Percentiles rank a stretch among this genome's conserved stretches.
These are phyloP conservation scores for Neocrepidodera transversa DNA, from an alignment of 2,888 invertebrate species.

Conservation along the genomic window DNA sequence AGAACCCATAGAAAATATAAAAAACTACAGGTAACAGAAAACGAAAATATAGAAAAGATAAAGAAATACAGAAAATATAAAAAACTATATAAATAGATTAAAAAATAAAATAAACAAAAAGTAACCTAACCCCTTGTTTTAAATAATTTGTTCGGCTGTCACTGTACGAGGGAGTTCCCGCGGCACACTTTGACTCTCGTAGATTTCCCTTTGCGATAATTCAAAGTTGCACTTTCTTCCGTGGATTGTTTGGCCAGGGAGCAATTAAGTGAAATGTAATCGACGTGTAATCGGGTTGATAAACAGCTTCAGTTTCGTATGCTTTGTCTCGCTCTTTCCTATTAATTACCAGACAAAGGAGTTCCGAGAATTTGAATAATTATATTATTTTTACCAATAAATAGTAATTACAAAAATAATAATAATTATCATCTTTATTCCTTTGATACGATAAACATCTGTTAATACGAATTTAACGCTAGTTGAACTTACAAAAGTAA, in stretches of 20 bases:
- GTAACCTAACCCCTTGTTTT: too few species aligned
- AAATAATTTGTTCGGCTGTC: too few species aligned
- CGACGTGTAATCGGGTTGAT: slow-evolving; percentile 27
- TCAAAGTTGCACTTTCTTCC: slow-evolving; percentile 8
- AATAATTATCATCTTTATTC: too few species aligned
- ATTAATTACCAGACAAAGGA: slow-evolving; percentile 14
- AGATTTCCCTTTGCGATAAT: slow-evolving; percentile 11
- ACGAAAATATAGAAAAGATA: too few species aligned
- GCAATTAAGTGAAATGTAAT: slow-evolving; percentile 29
- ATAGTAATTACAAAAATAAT: too few species aligned
- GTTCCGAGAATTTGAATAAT: slow-evolving; percentile 2
- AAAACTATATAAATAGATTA: too few species aligned
- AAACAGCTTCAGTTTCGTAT: slow-evolving; percentile 21
- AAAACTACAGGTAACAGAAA: too few species aligned
- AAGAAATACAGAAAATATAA: too few species aligned
- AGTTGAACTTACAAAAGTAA: slow-evolving; percentile 8
- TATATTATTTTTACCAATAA: too few species aligned
- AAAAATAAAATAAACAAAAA: too few species aligned
- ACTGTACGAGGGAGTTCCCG: background rate
- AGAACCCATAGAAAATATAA: too few species aligned
- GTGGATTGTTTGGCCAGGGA: slow-evolving; percentile 13
- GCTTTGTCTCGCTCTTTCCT: slow-evolving; percentile 7
- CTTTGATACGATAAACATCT: slow-evolving; percentile 10
- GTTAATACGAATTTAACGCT: slow-evolving; percentile 20
- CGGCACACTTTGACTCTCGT: background rate